Conservation (phyloP, 2,888 invertebrate genomes). For the Ephialtes manifestator region DNA sequence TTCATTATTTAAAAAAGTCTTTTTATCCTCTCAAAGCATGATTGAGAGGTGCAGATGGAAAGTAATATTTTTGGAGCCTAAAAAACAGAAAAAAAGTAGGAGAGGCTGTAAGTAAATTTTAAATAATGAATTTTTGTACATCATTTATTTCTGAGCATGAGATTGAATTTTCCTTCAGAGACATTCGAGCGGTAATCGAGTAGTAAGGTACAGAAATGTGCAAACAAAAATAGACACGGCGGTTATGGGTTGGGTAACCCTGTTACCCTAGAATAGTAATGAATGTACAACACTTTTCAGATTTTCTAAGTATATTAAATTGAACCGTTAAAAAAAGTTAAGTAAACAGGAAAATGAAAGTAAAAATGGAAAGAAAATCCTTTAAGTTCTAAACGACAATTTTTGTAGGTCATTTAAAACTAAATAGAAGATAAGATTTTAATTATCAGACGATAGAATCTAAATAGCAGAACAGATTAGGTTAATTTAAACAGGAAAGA, state of each 20-base stretch:
- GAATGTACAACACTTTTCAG: background rate
- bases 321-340: background rate
- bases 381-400: background rate
- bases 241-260: background rate
- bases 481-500: background rate
- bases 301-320: constrained; percentile 3
- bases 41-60: background rate
- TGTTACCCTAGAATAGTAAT: background rate
- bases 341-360: background rate
- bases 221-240: background rate
- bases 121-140: background rate
- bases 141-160: constrained; percentile 1
- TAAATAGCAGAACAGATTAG: background rate
- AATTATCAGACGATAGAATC: background rate
- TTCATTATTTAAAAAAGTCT: background rate
- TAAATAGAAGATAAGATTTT: background rate
- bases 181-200: background rate
- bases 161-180: background rate
- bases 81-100: background rate
- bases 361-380: background rate
- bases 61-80: background rate
- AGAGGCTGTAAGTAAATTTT: background rate
- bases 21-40: background rate
- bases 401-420: background rate
- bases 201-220: background rate